These are phyloP conservation scores for Idaea biselata DNA, from an alignment of 2,888 invertebrate species.

Conservation along the genomic window DNA sequence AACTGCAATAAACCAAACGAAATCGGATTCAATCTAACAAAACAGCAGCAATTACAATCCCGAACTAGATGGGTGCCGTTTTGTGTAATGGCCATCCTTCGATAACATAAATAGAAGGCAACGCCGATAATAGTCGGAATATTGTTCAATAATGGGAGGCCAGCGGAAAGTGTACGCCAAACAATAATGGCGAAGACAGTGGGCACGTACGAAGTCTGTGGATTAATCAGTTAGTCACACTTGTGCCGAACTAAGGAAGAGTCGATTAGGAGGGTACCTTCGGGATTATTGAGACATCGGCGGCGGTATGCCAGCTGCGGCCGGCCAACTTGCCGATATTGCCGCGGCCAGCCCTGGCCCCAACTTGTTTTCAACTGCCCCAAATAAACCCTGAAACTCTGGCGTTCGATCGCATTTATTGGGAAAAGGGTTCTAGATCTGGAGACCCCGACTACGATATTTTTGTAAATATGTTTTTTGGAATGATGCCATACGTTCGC, in stretches of 20 bases:
- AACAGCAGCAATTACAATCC: conserved; percentile 73
- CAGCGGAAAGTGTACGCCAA: conserved; percentile 64
- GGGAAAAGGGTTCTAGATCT: conserved; percentile 56
- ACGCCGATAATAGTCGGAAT: conserved; percentile 68
- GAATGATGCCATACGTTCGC: conserved; percentile 48
- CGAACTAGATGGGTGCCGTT: conserved; percentile 52
- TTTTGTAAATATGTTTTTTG: conserved; percentile 48
- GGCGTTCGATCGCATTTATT: conserved; percentile 69
- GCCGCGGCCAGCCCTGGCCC: conserved; percentile 60
- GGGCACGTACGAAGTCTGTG: conserved; percentile 70
- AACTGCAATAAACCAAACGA: conserved; percentile 55
- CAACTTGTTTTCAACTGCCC: conserved; percentile 74
- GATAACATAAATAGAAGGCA: conserved; percentile 64
- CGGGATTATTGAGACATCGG: conserved; percentile 78
- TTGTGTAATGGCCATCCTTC: conserved; percentile 60
- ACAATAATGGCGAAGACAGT: conserved; percentile 66
- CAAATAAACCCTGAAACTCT: conserved; percentile 68
- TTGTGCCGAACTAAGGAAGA: conserved; percentile 75
- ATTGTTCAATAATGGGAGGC: conserved; percentile 70
- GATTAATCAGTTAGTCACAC: conserved; percentile 80
- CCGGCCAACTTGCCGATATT: conserved; percentile 72
- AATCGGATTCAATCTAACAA: conserved; percentile 64
- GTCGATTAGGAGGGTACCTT: conserved; percentile 79
- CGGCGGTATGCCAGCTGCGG: conserved; percentile 71
- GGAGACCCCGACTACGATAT: conserved; percentile 49